phyloP scores from a whole-genome alignment of 1,140 invertebrate genomes.

The Goniozus legneri region DNA sequence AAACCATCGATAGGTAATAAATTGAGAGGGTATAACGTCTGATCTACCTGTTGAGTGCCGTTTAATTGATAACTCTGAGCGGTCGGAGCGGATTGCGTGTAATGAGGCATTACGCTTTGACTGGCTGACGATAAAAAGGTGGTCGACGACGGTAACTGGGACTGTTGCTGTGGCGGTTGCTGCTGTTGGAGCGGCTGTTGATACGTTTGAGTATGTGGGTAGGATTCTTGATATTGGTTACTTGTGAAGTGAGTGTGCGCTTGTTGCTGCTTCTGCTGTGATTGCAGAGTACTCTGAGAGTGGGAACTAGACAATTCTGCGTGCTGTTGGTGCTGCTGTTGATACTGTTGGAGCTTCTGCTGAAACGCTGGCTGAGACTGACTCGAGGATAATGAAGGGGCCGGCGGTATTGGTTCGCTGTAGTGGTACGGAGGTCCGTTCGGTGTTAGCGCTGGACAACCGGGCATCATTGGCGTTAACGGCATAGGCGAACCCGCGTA shows the following conservation, averaged over 20 bases:
- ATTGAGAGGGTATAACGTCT: conserved; percentile 1
- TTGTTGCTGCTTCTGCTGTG: conserved; percentile 34
- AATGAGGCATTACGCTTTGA: conserved; percentile 45
- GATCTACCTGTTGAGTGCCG: conserved; percentile 43
- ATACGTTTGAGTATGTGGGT: conserved; percentile 53
- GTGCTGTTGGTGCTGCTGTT: conserved; percentile 35
- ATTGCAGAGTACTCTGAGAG: conserved; percentile 23
- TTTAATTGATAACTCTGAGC: conserved; percentile 46
- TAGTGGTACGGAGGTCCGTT: conserved; percentile 53
- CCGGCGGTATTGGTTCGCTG: conserved; percentile 49
- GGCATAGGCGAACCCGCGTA: conserved; percentile 51
- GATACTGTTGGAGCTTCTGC: conserved; percentile 46
- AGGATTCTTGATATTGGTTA: conserved; percentile 52
- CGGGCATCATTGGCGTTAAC: conserved; percentile 50
- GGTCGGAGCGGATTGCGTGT: conserved; percentile 40
- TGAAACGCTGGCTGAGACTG: conserved; percentile 55
- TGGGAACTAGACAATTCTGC: conserved; percentile 27
- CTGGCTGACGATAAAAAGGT: conserved; percentile 43
- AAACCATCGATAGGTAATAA: conserved; percentile 29
- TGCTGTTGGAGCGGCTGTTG: conserved; percentile 44
- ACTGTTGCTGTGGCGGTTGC: conserved; percentile 32
- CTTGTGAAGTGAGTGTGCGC: conserved; percentile 47
- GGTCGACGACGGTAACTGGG: conserved; percentile 36
- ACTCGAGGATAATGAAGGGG: conserved; percentile 55
- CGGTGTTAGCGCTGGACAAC: conserved; percentile 47